Evolutionary conservation across 2,797 vertebrate genomes (phyloP).

Genomic region (Argentina silus): DNA sequence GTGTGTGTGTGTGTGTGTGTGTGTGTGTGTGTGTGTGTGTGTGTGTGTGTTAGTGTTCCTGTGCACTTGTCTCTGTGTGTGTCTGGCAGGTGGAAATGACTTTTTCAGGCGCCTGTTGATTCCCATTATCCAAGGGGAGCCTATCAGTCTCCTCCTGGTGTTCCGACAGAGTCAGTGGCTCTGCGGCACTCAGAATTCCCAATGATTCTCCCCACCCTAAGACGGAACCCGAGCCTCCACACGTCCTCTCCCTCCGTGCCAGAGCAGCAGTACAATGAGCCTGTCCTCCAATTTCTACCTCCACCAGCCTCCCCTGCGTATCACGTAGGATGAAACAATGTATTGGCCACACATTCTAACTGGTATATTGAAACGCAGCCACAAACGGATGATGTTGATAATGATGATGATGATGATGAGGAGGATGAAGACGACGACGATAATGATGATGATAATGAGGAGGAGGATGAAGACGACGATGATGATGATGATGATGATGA

Average conservation of each 20-base stretch:
- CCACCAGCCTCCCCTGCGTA: too few species aligned
- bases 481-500: too few species aligned
- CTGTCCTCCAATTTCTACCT: too few species aligned
- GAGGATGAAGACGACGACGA: too few species aligned
- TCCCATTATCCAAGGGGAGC: constrained; percentile 12
- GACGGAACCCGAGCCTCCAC: neutral
- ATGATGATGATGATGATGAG: neutral
- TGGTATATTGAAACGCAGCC: too few species aligned
- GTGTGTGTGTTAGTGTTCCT: too few species aligned
- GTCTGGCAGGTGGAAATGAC: constrained; percentile 10
- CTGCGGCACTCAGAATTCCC: neutral
- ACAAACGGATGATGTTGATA: too few species aligned
- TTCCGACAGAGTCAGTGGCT: neutral
- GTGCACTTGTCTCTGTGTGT: neutral
- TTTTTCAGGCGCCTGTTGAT: constrained; percentile 23
- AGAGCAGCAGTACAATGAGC: too few species aligned
- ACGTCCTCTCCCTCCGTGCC: neutral
- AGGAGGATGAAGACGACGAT: neutral
- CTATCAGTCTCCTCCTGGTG: constrained; percentile 1
- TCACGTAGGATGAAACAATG: too few species aligned
- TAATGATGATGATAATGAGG: neutral
- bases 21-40: constrained; percentile 21
- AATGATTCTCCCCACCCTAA: constrained; percentile 24
- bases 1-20: constrained; percentile 23
- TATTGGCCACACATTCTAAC: too few species aligned